Base-by-base conservation (phyloP, 2,113 vertebrate genomes). In the Clarias magur region DNA sequence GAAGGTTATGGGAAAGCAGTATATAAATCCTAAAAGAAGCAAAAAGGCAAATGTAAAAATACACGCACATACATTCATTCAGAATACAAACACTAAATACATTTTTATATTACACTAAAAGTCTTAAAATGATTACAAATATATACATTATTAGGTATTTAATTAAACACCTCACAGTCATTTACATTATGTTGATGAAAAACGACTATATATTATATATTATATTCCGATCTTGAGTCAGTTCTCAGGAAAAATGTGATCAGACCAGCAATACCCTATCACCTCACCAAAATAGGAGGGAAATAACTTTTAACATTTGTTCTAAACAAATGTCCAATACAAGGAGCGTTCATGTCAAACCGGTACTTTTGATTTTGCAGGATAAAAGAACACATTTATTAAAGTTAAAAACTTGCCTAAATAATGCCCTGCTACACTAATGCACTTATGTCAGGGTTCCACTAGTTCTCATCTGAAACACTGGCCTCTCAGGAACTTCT, bases 1-100 rank as follows among this genome's bases (percentile, higher is more conserved):
- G 90, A 99, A 99, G 85, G 96, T 97, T 57, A 97, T 93, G 9
- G 98, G 98, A 92, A 99, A 99, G 93, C 97, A 98, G 92, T 96
- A 97, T 2, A 97, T 95, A 90, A 99, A 97, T 10, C 95, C 98
- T 99, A 93, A 78, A 92, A 95, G 86, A 83, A 88, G 86, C 7
- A 92, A 86, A 92, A 86, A 89, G 27, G 11, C 5, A 59, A 21
- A 80, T 68, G 67, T 62, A 54, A 48, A n/a, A n/a, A 17, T 19
- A 75, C 75, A 62, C 11, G 59, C 25, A 84, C 25, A 34, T 25
- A 57, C 38, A 80, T 17, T 19, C 7, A 25, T 12, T 48, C 25
- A 48, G 1, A 48, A 11, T 30, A 34, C 21, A 27, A 42, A 54
- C 30, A 62, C 11, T 62, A 70, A 67, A 63, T 15, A 53, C 8